Evolutionary conservation across 1,140 invertebrate genomes (phyloP).

Genomic region (Vanessa atalanta): DNA sequence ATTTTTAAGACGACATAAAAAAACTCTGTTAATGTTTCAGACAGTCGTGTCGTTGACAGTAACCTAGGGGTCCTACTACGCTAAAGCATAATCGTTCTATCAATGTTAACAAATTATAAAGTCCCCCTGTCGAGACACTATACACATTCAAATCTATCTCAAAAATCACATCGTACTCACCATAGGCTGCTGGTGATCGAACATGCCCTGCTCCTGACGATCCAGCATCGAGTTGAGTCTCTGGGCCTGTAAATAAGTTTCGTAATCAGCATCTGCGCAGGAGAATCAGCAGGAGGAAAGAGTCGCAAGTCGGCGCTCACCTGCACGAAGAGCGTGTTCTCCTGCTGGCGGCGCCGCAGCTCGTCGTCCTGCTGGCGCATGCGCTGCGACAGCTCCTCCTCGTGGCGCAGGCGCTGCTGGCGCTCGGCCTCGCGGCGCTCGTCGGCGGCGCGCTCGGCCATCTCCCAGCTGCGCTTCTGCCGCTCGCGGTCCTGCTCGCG

Average conservation of each 20-base stretch:
- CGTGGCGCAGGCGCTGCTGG: constrained; percentile 85
- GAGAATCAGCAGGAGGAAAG: too few relatives aligned
- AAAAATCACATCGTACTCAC: constrained; percentile 54
- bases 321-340: constrained; percentile 91
- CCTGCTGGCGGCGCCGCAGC: constrained; percentile 88
- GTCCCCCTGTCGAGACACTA: too few relatives aligned
- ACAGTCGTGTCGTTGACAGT: too few relatives aligned
- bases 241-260: constrained; percentile 74
- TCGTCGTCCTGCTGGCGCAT: constrained; percentile 91
- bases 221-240: constrained; percentile 83
- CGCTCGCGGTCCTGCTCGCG: constrained; percentile 93
- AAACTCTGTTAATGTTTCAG: too few relatives aligned
- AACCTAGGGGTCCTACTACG: too few relatives aligned
- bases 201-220: constrained; percentile 82
- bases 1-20: too few relatives aligned
- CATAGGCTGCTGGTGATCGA: constrained; percentile 76
- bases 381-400: constrained; percentile 87
- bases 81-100: too few relatives aligned
- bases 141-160: constrained; percentile 2
- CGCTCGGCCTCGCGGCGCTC: constrained; percentile 89
- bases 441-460: constrained; percentile 91
- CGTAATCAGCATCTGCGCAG: background rate
- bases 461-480: constrained; percentile 93
- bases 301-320: constrained; percentile 58
- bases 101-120: background rate